These are phyloP conservation scores for Amphimallon solstitiale DNA, from an alignment of 2,888 invertebrate species.

Conservation along the genomic window DNA sequence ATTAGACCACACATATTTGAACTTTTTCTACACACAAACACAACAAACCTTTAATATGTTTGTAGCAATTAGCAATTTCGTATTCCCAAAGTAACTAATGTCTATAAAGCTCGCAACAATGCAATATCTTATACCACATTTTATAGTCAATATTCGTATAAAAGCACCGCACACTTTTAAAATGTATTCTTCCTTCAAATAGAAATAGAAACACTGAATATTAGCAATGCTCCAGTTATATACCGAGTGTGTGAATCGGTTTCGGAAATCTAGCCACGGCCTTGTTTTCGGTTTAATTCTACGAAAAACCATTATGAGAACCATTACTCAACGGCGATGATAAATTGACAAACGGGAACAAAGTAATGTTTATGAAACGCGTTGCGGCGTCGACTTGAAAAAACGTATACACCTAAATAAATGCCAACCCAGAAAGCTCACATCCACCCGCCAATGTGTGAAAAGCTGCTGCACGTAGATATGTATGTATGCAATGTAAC, in stretches of 20 bases:
- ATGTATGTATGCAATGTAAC: slow-evolving; percentile 4
- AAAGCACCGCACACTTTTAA: too few relatives aligned
- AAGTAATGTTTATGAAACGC: slow-evolving; percentile 36
- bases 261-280: neutral
- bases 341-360: slow-evolving; percentile 29
- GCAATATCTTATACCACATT: too few relatives aligned
- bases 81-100: too few relatives aligned
- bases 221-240: neutral
- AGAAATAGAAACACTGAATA: neutral
- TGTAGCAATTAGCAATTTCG: too few relatives aligned
- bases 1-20: too few relatives aligned
- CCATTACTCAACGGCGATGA: slow-evolving; percentile 30
- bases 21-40: too few relatives aligned
- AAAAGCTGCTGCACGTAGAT: slow-evolving; percentile 6
- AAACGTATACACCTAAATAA: slow-evolving; percentile 31
- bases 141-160: too few relatives aligned
- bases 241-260: neutral
- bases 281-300: slow-evolving; percentile 15
- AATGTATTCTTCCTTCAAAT: neutral
- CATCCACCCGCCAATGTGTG: neutral
- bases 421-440: slow-evolving; percentile 50
- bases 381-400: slow-evolving; percentile 21
- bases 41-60: too few relatives aligned
- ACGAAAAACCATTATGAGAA: slow-evolving; percentile 19
- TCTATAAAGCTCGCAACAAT: too few relatives aligned